These are phyloP conservation scores for Melanotaenia maccullochi DNA, from an alignment of 2,797 vertebrate genomes.

Conservation along the genomic window DNA sequence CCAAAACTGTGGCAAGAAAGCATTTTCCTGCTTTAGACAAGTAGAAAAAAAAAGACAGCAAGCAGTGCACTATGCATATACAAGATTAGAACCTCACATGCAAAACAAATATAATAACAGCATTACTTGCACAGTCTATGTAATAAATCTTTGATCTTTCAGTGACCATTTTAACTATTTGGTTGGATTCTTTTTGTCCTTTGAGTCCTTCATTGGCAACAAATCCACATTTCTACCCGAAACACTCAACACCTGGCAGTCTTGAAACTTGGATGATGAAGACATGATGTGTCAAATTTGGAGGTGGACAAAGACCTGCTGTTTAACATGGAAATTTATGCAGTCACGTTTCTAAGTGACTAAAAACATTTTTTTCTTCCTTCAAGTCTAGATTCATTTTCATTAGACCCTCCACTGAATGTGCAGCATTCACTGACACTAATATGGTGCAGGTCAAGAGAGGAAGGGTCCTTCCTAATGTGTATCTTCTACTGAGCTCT, in stretches of 20 bases:
- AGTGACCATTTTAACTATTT: constrained; percentile 16
- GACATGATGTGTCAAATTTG: constrained; percentile 97
- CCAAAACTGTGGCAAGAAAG: constrained; percentile 32
- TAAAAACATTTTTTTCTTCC: constrained; percentile 82
- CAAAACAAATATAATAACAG: not conserved
- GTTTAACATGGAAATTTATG: constrained; percentile 96
- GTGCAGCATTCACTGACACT: constrained; percentile 92
- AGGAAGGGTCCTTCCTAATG: constrained; percentile 91
- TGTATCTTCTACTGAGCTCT: constrained; percentile 90
- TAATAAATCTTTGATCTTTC: constrained; percentile 65
- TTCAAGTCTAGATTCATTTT: constrained; percentile 78
- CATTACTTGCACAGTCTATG: not conserved
- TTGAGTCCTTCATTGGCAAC: constrained; percentile 86
- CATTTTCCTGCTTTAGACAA: constrained; percentile 28
- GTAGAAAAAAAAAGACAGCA: constrained; percentile 19
- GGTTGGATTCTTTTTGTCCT: not conserved
- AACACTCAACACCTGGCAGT: constrained; percentile 88
- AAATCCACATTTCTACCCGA: constrained; percentile 84
- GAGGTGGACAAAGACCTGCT: constrained; percentile 91
- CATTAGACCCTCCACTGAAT: constrained; percentile 87
- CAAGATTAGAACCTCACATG: constrained; percentile 28
- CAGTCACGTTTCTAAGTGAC: constrained; percentile 84
- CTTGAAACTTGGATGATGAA: constrained; percentile 94
- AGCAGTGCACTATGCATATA: constrained; percentile 9
- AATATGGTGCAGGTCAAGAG: constrained; percentile 94